Evolutionary conservation across 2,888 invertebrate species (phyloP), one percentile per base, ranked within the genome.

Genomic region (Thera obeliscata): DNA sequence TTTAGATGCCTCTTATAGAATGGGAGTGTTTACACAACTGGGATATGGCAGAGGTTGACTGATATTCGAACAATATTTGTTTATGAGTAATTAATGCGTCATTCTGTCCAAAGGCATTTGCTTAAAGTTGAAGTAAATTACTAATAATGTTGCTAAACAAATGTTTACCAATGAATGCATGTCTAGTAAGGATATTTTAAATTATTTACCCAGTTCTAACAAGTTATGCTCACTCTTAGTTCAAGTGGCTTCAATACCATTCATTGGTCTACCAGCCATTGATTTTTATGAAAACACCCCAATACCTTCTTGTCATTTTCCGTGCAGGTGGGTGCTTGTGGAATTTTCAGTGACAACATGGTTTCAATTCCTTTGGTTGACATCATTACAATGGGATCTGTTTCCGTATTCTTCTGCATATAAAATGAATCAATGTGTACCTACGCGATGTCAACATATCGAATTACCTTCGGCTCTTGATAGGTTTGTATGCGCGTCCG

Each of bases 381-480:
- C 55, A 49, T 67, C 64, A 35, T 59, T 3, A 56, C 52, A 5
- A 46, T 52, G 48, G 8, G 41, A 59, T 61, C 33, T 43, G 54
- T 64, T 43, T 65, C 68, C 9, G 46, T 48, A 36, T 52, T 35
- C 50, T 56, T 68, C 59, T 54, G 62, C 46, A 57, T 61, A 56
- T 59, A 54, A 63, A 66, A 66, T 36, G 66, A 65, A 66, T 56
- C 62, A 69, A 69, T 66, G 38, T 72, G 62, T 74, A 72, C 56
- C 50, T 60, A 61, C 84, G 82, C 69, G 76, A 84, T 69, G 67
- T 84, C 86, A 81, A 80, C 74, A 75, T 79, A 75, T 84, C 76
- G 76, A 86, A 84, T 94, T 94, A 94, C 94, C 94, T 94, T 92
- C 92, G 86, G 77, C 89, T 87, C 80, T 94, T 94, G 81, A 90